Evolutionary conservation across 2,888 invertebrate species (phyloP).

Genomic region (Orchestes rusci): DNA sequence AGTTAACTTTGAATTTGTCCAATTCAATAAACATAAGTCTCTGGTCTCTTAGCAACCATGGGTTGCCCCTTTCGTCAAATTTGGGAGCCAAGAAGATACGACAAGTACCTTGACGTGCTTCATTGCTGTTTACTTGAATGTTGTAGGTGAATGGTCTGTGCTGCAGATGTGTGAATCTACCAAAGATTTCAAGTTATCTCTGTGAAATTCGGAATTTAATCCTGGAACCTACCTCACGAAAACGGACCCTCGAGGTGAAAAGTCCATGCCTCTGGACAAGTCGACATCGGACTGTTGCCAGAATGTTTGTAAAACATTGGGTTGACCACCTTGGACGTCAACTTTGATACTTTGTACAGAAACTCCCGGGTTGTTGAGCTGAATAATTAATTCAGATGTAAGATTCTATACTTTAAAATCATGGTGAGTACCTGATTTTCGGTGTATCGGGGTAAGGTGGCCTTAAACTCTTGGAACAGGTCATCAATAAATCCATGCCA

Average conservation of each 20-base stretch:
- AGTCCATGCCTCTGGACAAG: constrained; percentile 73
- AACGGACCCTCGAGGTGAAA: constrained; percentile 67
- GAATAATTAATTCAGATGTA: too few species aligned
- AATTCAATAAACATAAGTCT: constrained; percentile 62
- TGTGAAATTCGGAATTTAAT: too few species aligned
- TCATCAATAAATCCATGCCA: constrained; percentile 78
- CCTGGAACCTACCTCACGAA: too few species aligned
- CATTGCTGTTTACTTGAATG: constrained; percentile 27
- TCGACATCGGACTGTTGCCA: constrained; percentile 78
- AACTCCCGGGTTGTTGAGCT: constrained; percentile 55
- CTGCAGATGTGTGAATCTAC: constrained; percentile 67
- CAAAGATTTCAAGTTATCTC: too few species aligned
- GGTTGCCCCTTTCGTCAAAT: constrained; percentile 57
- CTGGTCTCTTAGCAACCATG: constrained; percentile 57
- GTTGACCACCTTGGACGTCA: constrained; percentile 45
- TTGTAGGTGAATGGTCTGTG: constrained; percentile 63
- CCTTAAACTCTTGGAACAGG: constrained; percentile 68
- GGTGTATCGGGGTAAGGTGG: constrained; percentile 59
- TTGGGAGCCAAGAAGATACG: constrained; percentile 65
- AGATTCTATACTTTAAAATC: too few species aligned
- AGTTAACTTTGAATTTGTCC: constrained; percentile 58
- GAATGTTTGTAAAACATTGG: constrained; percentile 47
- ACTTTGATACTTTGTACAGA: constrained; percentile 53
- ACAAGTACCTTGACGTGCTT: constrained; percentile 50
- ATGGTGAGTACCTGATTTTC: too few species aligned